These are phyloP conservation scores for Hyposoter didymator DNA, from an alignment of 2,888 invertebrate species.

Conservation along the genomic window DNA sequence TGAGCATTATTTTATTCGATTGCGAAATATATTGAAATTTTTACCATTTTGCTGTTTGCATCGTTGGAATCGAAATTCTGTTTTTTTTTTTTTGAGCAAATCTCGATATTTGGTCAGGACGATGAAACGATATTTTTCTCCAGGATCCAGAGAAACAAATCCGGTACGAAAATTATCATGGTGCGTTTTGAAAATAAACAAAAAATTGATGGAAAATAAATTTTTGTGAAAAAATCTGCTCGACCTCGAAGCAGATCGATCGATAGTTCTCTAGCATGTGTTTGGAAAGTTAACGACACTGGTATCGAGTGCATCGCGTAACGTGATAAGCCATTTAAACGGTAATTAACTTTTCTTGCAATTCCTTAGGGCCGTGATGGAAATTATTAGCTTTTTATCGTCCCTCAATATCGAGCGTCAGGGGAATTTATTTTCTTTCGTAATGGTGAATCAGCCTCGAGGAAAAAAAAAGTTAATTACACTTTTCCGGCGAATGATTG, in stretches of 20 bases:
- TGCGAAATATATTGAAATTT: too few relatives aligned
- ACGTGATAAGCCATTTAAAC: neutral
- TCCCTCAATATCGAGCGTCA: neutral
- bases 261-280: neutral
- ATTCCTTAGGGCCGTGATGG: neutral
- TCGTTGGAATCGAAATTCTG: too few relatives aligned
- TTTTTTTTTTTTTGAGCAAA: too few relatives aligned
- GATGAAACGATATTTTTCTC: too few relatives aligned
- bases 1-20: too few relatives aligned
- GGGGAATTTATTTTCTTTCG: neutral
- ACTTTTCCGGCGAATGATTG: neutral
- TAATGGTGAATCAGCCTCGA: neutral
- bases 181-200: too few relatives aligned
- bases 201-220: too few relatives aligned
- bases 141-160: too few relatives aligned
- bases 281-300: neutral
- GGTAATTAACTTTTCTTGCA: neutral
- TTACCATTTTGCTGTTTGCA: too few relatives aligned
- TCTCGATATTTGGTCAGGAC: too few relatives aligned
- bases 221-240: neutral
- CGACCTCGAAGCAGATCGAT: neutral
- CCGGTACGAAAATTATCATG: too few relatives aligned
- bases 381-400: neutral
- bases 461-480: conserved; percentile 1
- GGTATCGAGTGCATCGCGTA: neutral